Evolutionary conservation across 2,888 invertebrate species (phyloP).

Genomic region (Hemaris fuciformis): DNA sequence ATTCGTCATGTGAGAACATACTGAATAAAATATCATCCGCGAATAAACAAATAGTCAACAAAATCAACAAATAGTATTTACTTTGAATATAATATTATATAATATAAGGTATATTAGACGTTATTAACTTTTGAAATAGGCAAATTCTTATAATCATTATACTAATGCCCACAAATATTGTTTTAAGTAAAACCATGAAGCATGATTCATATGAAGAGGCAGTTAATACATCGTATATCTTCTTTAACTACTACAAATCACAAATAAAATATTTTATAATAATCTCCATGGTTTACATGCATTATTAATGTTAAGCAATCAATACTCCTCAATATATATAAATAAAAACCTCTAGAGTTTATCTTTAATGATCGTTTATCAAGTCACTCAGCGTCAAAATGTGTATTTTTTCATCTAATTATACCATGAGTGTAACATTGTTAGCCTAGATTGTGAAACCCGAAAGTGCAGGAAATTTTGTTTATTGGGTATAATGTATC

Average conservation of each 20-base stretch:
- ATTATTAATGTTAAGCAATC: neutral
- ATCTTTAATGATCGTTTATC: constrained; percentile 14
- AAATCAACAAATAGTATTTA: no score
- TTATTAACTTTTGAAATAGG: no score
- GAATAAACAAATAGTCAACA: no score
- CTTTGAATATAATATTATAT: no score
- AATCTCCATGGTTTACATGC: neutral
- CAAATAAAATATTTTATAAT: neutral
- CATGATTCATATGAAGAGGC: neutral
- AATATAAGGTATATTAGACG: no score
- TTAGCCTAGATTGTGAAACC: constrained; percentile 14
- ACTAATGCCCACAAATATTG: no score
- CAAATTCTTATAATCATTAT: no score
- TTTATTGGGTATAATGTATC: constrained; percentile 30
- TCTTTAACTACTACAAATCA: neutral
- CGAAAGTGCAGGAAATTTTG: constrained; percentile 24
- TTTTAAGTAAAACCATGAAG: neutral
- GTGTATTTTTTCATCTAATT: constrained; percentile 13
- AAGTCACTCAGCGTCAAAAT: constrained; percentile 2
- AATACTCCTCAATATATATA: neutral
- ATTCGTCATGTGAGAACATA: no score
- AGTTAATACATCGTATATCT: neutral
- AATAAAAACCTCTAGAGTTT: neutral
- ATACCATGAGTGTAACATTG: constrained; percentile 15
- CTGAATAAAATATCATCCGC: no score